These are phyloP conservation scores for Hepsetus odoe DNA, from an alignment of 2,113 vertebrate genomes.

Conservation along the genomic window DNA sequence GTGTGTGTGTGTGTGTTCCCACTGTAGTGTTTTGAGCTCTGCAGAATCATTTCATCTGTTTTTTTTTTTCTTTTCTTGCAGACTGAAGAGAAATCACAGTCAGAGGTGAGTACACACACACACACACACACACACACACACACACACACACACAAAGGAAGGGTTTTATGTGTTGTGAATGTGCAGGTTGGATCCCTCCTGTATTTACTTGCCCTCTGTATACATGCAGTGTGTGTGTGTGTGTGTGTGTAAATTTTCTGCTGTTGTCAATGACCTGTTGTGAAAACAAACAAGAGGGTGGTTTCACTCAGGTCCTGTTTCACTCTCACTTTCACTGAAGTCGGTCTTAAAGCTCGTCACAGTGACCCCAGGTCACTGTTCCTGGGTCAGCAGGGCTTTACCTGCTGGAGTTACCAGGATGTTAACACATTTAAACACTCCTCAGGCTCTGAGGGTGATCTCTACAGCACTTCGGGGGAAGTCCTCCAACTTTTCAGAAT, in stretches of 20 bases:
- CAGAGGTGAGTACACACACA: slow-evolving; percentile 85
- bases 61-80: slow-evolving; percentile 64
- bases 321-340: slow-evolving; percentile 1
- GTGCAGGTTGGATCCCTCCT: slow-evolving; percentile 11
- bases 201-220: slow-evolving; percentile 17
- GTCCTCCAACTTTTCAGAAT: no score
- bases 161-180: background rate
- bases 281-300: slow-evolving; percentile 43
- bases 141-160: background rate
- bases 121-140: slow-evolving; percentile 22
- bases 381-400: background rate
- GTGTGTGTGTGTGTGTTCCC: background rate
- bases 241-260: background rate
- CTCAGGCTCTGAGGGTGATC: no score
- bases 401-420: background rate
- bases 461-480: no score
- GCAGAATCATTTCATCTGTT: slow-evolving; percentile 14
- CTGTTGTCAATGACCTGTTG: slow-evolving; percentile 37
- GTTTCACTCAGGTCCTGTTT: slow-evolving; percentile 42
- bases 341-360: background rate
- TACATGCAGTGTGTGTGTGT: background rate
- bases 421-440: no score
- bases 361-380: background rate
- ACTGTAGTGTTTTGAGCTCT: background rate
- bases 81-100: slow-evolving; percentile 98